Percentiles rank a stretch among this genome's conserved stretches.
Evolutionary conservation across 2,113 vertebrate genomes (phyloP).

Genomic region (Scartelaos histophorus): DNA sequence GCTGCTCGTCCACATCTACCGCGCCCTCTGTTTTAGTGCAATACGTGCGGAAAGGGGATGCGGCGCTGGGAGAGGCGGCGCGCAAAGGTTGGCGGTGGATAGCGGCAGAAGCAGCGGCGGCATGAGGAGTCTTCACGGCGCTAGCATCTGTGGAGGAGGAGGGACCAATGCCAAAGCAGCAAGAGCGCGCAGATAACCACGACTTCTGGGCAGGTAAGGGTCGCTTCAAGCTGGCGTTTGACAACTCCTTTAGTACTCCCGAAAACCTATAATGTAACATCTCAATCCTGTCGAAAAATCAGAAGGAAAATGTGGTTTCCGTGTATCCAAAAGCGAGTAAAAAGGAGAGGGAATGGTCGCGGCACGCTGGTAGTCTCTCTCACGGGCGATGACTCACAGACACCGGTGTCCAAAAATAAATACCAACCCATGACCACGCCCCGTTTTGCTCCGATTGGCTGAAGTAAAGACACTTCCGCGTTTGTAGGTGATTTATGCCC

Average conservation of each 20-base stretch:
- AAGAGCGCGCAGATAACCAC: slow-evolving; percentile 41
- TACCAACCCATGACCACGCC: slow-evolving; percentile 37
- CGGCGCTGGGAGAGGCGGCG: slow-evolving; percentile 15
- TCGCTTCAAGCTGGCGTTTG: slow-evolving; percentile 68
- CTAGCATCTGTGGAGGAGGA: slow-evolving; percentile 38
- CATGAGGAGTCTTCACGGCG: slow-evolving; percentile 41
- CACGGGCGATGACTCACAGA: slow-evolving; percentile 35
- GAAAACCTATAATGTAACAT: slow-evolving; percentile 79
- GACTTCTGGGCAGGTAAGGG: slow-evolving; percentile 48
- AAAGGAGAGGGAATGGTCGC: rapidly evolving
- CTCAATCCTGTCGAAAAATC: slow-evolving; percentile 68
- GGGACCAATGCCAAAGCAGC: slow-evolving; percentile 32
- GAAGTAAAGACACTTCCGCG: slow-evolving; percentile 32
- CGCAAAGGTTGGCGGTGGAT: slow-evolving; percentile 22
- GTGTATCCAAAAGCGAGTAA: neutral
- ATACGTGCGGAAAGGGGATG: slow-evolving; percentile 36
- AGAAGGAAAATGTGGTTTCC: slow-evolving; percentile 31
- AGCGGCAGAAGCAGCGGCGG: slow-evolving; percentile 16
- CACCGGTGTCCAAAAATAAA: slow-evolving; percentile 22
- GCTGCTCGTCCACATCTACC: slow-evolving; percentile 53
- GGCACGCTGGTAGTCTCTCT: neutral
- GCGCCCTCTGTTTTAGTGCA: slow-evolving; percentile 72
- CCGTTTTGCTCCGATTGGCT: slow-evolving; percentile 50
- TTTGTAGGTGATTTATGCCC: neutral
- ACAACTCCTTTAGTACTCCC: slow-evolving; percentile 75